Evolutionary conservation across 1,140 invertebrate genomes (phyloP), one percentile per base, ranked within the genome.

Genomic region (Saxidomus purpurata): DNA sequence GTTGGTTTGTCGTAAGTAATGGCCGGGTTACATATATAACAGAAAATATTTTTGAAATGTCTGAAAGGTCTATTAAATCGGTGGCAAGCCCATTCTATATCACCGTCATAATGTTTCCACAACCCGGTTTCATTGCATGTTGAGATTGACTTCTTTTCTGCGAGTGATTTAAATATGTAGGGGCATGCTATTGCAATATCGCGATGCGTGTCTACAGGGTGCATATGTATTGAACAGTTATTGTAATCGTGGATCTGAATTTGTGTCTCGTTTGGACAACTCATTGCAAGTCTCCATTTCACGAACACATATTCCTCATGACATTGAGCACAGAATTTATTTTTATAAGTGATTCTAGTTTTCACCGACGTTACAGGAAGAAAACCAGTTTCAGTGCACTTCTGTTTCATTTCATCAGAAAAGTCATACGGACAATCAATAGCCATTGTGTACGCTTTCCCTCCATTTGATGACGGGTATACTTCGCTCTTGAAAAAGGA

Each of bases 21-120:
- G 38, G 55, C 38, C 25, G 85, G 85, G 43, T 87, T 87, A 49
- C 85, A 87, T 8, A 87, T 52, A 8, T 61, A 77, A 31, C 85
- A 87, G 34, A 55, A 87, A 19, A 87, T 31, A 67, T 87, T 87
- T 36, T 87, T 87, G 22, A 77, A 87, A 19, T 63, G 28, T 34
- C 38, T 63, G 36, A 36, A 76, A 25, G 36, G 22, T 8, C 13
- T 15, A 55, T 61, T 63, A 17, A 87, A 76, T 25, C 63, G 71
- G 36, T 76, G 17, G 63, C 85, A 87, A 9, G 47, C 85, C 85
- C 85, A 87, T 2, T 87, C 49, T 13, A 87, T 63, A 22, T 76
- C 59, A 15, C 9, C 15, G 22, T 87, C 85, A 61, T 43, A 87
- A 19, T 77, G 31, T 61, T 38, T 59, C 83, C 83, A 86, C 49